phyloP scores from a whole-genome alignment of 2,797 vertebrate species.

The Neostethus bicornis region DNA sequence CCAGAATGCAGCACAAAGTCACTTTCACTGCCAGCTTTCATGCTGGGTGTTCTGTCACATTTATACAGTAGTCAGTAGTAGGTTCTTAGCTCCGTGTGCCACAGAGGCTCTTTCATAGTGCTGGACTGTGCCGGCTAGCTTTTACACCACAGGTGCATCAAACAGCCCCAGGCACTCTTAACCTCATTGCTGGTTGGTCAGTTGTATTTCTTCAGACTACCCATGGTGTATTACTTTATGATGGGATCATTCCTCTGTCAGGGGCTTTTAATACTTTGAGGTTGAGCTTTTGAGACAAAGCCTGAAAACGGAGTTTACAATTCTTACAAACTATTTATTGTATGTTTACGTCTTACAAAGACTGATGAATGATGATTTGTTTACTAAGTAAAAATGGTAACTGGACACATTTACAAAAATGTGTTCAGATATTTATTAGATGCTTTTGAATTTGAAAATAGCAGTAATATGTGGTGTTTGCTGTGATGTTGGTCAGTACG shows the following conservation, averaged over 20 bases:
- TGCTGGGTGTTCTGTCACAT: conserved; percentile 1
- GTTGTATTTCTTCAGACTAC: neutral
- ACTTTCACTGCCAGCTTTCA: neutral
- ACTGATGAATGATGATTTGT: no score
- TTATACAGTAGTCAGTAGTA: neutral
- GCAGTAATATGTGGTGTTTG: neutral
- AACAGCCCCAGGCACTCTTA: neutral
- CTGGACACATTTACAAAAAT: neutral
- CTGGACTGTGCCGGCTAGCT: neutral
- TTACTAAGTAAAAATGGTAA: no score
- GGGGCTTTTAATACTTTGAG: no score
- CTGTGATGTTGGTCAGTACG: neutral
- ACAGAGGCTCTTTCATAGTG: neutral
- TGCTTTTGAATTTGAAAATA: neutral
- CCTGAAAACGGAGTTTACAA: no score
- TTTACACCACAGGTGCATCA: neutral
- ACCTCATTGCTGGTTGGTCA: neutral
- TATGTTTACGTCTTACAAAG: no score
- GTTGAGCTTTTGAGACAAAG: no score
- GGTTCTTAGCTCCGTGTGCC: neutral
- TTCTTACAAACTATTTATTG: no score
- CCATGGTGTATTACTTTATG: neutral
- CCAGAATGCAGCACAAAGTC: neutral
- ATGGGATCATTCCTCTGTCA: neutral
- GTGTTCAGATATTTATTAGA: neutral